Evolutionary conservation across 2,113 vertebrate species (phyloP).

Genomic region (Heteronetta atricapilla): DNA sequence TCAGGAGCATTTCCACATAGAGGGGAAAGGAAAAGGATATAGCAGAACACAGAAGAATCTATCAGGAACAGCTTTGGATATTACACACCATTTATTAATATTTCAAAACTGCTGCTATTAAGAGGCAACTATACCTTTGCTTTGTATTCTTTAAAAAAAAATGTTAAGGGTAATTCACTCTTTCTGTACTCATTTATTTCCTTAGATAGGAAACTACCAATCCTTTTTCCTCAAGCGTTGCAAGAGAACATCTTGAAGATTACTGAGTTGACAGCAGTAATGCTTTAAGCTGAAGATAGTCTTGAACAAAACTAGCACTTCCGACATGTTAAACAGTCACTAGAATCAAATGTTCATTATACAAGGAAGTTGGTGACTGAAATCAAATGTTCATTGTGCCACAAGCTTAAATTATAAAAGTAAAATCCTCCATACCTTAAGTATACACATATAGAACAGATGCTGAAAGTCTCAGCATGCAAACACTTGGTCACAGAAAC

Average conservation of each 20-base stretch:
- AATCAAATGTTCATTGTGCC: neutral
- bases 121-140: neutral
- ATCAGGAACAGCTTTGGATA: rapidly evolving
- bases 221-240: rapidly evolving
- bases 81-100: neutral
- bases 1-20: neutral
- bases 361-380: neutral
- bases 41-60: neutral
- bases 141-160: neutral
- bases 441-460: neutral
- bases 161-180: neutral
- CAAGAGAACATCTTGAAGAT: neutral
- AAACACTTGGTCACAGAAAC: neutral
- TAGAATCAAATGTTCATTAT: neutral
- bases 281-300: neutral
- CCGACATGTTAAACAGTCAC: neutral
- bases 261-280: neutral
- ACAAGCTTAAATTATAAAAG: neutral
- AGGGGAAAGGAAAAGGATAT: neutral
- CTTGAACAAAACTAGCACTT: neutral
- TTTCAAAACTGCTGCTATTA: neutral
- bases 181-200: neutral
- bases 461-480: neutral
- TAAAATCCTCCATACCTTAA: neutral
- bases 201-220: neutral